These are phyloP conservation scores for Montipora capricornis DNA, from an alignment of 64 coral and sea anemone species.

Conservation along the genomic window DNA sequence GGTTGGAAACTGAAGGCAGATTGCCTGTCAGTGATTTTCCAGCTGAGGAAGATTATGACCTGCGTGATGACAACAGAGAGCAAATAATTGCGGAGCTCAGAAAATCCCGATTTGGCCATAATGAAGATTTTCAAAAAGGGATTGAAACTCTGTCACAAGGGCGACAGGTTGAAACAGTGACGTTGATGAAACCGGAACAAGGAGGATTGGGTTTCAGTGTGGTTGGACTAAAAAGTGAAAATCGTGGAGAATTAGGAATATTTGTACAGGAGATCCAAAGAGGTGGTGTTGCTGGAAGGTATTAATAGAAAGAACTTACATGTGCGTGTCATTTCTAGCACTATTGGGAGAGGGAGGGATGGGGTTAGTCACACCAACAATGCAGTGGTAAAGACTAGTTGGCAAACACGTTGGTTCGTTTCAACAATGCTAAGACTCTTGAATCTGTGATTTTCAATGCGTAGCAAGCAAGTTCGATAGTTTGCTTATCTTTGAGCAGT, in stretches of 20 bases:
- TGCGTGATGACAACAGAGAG: conserved; percentile 73
- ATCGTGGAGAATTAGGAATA: conserved; percentile 96
- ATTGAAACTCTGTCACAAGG: conserved; percentile 90
- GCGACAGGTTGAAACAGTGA: conserved; percentile 86
- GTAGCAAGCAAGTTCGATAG: too few species aligned
- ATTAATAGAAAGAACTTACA: too few species aligned
- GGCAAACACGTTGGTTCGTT: too few species aligned
- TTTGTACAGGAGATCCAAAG: conserved; percentile 97
- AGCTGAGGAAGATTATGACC: conserved; percentile 62
- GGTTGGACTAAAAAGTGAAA: conserved; percentile 98
- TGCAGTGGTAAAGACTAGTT: too few species aligned
- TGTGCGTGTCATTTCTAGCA: too few species aligned
- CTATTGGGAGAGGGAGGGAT: too few species aligned
- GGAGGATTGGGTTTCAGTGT: conserved; percentile 98
- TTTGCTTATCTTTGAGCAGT: not conserved
- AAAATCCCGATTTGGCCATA: conserved; percentile 60
- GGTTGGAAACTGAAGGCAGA: not conserved
- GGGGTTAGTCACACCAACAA: too few species aligned
- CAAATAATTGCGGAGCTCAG: conserved; percentile 48
- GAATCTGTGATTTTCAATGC: too few species aligned
- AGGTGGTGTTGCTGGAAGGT: conserved; percentile 96
- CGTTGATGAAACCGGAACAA: conserved; percentile 85
- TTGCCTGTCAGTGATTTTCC: not conserved
- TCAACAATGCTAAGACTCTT: too few species aligned
- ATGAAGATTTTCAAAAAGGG: conserved; percentile 73